A percentile compares a stretch with the other conserved stretches of the same genome.
phyloP scores from a whole-genome alignment of 2,888 invertebrate genomes.

The Dyspetes luteomarginatus region DNA sequence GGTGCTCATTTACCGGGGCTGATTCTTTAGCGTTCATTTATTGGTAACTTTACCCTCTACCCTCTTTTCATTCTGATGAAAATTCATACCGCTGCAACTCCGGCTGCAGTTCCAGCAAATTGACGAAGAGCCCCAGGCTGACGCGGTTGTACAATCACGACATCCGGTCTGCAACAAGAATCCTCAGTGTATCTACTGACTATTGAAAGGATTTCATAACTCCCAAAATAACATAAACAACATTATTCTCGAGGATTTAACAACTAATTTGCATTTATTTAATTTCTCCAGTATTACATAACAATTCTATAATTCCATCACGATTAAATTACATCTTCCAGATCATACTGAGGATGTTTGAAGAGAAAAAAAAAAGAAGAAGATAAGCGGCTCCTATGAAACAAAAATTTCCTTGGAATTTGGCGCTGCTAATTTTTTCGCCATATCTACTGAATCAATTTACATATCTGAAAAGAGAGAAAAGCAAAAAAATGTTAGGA shows the following conservation, averaged over 20 bases:
- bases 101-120: constrained; percentile 71
- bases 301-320: constrained; percentile 25
- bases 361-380: constrained; percentile 28
- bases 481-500: constrained; percentile 2
- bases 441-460: constrained; percentile 17
- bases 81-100: constrained; percentile 70
- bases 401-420: constrained; percentile 38
- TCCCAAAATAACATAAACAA: neutral
- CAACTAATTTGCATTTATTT: constrained; percentile 65
- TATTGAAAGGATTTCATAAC: neutral
- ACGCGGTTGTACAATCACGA: constrained; percentile 66
- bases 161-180: constrained; percentile 54
- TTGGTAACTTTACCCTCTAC: no score
- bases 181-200: neutral
- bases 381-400: constrained; percentile 37
- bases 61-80: neutral
- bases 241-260: constrained; percentile 36
- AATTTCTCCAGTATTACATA: constrained; percentile 39
- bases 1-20: no score
- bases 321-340: constrained; percentile 6
- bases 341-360: neutral
- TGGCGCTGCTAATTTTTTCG: constrained; percentile 52
- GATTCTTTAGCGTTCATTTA: no score
- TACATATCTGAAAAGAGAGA: constrained; percentile 71
- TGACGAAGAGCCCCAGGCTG: constrained; percentile 67